Evolutionary conservation across 2,113 vertebrate genomes (phyloP), one percentile per base, ranked within the genome.

Genomic region (Symphodus melops): DNA sequence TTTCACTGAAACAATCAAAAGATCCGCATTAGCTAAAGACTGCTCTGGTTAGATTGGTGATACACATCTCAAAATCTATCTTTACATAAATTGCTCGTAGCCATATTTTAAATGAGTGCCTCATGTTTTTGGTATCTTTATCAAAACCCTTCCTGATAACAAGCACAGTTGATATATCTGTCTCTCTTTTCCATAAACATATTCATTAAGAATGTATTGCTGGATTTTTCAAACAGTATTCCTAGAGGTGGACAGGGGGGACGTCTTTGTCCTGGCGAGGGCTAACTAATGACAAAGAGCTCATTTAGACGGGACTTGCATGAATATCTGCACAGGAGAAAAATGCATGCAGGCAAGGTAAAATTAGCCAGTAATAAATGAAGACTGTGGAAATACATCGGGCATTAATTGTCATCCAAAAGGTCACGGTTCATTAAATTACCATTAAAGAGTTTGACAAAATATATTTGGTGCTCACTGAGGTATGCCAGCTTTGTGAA

Each of bases 391-490:
- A 79, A 90, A 90, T 90, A 88, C 82, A 87, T 90, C 83, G 77
- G 86, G 85, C 88, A 92, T 92, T 92, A 91, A 90, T 93, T 92
- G 90, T 93, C 87, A 74, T 90, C 78, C 75, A 83, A 51, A 81
- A 89, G 86, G 87, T 87, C 87, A 92, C 78, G 91, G 84, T 92
- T 94, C 91, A 94, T 93, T 93, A 91, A 86, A 88, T 92, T 87
- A 92, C 87, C 83, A 93, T 93, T 92, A 85, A 91, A 91, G 84
- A 87, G 86, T 91, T 89, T 89, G 88, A 91, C 85, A 65, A 87
- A 91, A 92, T 92, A 85, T 91, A 92, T 90, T 89, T 91, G 88
- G 79, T 92, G 92, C 77, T 92, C 91, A 92, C 68, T 91, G 92
- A 91, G 88, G 83, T 92, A 85, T 88, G 75, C 81, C 16, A 65